These are phyloP conservation scores for Macrobrachium rosenbergii DNA, from an alignment of 1,140 invertebrate genomes.

Conservation along the genomic window DNA sequence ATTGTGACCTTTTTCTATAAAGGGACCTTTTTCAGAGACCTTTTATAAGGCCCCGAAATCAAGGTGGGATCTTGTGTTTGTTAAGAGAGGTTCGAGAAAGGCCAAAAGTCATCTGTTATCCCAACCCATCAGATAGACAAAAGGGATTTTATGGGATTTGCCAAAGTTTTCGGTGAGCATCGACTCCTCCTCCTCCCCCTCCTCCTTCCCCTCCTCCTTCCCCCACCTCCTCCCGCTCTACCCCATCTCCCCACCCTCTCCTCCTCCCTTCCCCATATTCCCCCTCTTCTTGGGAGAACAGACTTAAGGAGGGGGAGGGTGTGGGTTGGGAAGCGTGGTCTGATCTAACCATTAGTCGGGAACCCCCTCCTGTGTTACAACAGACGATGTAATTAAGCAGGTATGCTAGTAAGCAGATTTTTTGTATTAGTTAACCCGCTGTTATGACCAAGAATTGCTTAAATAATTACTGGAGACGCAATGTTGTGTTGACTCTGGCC, in stretches of 20 bases:
- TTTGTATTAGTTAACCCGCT: too few relatives aligned
- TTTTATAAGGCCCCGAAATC: slow-evolving; percentile 57
- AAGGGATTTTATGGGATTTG: slow-evolving; percentile 62
- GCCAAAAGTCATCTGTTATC: slow-evolving; percentile 61
- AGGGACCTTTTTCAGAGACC: slow-evolving; percentile 6
- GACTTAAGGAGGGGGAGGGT: background rate
- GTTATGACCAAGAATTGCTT: too few relatives aligned
- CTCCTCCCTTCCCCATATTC: background rate
- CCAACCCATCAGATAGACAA: slow-evolving; percentile 62
- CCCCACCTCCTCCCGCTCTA: background rate
- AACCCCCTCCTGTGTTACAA: slow-evolving; percentile 8
- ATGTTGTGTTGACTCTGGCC: too few relatives aligned
- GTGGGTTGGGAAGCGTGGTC: background rate
- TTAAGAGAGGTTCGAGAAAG: slow-evolving; percentile 32
- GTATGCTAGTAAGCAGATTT: too few relatives aligned
- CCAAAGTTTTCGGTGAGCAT: slow-evolving; percentile 58
- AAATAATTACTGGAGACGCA: too few relatives aligned
- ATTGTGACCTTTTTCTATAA: slow-evolving; percentile 10
- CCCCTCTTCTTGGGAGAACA: background rate
- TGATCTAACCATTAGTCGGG: background rate
- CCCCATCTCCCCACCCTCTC: slow-evolving; percentile 16
- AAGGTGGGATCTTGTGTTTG: slow-evolving; percentile 52
- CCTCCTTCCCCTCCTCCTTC: background rate
- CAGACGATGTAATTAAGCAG: too few relatives aligned
- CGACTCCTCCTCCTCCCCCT: slow-evolving; percentile 12